A percentile compares a stretch with the other conserved stretches of the same genome.
These are phyloP conservation scores for Bombyx mori DNA, from an alignment of 1,140 invertebrate genomes.

Conservation along the genomic window DNA sequence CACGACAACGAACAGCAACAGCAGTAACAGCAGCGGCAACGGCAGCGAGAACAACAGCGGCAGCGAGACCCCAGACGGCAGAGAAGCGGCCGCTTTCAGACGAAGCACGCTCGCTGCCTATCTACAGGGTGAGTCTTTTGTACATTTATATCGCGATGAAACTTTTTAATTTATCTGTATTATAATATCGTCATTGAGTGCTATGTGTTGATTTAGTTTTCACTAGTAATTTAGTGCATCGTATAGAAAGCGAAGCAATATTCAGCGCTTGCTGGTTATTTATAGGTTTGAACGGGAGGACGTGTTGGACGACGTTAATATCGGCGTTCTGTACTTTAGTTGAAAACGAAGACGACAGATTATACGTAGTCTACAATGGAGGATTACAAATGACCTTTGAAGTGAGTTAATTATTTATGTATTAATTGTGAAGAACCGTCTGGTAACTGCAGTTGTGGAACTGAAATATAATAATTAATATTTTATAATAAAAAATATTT, in stretches of 20 bases:
- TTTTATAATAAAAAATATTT: no score
- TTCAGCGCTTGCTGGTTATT: neutral
- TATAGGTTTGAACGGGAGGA: constrained; percentile 83
- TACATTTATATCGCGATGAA: no score
- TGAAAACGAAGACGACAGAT: constrained; percentile 89
- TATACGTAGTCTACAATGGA: constrained; percentile 90
- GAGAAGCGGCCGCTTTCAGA: constrained; percentile 86
- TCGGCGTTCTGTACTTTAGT: constrained; percentile 89
- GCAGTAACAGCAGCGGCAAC: constrained; percentile 77
- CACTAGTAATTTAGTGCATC: no score
- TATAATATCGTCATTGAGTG: no score
- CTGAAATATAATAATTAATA: no score
- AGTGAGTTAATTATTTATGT: constrained; percentile 53
- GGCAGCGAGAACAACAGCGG: constrained; percentile 74
- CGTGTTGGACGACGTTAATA: constrained; percentile 91
- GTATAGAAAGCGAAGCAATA: no score
- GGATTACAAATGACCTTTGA: constrained; percentile 91
- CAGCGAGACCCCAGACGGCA: constrained; percentile 25
- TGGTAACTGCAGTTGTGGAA: no score
- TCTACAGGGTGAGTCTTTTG: constrained; percentile 72
- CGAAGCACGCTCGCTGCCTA: constrained; percentile 88
- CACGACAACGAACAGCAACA: constrained; percentile 23
- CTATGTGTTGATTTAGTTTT: no score
- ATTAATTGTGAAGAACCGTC: no score
- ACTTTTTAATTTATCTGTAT: no score